Conservation (phyloP, 2,797 vertebrate genomes). For the Margarornis squamiger region DNA sequence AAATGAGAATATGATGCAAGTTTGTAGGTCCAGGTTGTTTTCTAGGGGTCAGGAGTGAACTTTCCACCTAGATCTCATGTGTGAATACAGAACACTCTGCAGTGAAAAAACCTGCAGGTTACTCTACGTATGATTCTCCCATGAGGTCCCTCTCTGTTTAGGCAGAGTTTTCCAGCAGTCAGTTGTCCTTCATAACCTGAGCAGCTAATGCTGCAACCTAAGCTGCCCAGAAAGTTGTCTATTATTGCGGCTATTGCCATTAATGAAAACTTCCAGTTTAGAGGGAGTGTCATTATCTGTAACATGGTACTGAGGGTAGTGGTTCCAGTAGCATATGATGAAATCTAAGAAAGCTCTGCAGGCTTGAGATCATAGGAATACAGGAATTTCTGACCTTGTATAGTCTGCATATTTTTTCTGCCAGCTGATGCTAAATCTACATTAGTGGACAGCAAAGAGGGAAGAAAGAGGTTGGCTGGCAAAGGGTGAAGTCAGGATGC, state of each 20-base stretch:
- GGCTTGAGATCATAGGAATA: neutral
- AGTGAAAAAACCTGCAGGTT: neutral
- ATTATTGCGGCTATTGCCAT: neutral
- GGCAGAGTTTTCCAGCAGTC: neutral
- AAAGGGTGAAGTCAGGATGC: neutral
- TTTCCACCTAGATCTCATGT: neutral
- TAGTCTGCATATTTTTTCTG: neutral
- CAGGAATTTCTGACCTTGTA: neutral
- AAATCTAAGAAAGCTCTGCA: neutral
- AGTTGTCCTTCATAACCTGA: neutral
- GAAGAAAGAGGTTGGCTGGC: neutral
- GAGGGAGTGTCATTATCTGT: neutral
- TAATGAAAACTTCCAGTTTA: neutral
- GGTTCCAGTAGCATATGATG: neutral
- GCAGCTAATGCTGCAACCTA: neutral
- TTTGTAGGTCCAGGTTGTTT: neutral
- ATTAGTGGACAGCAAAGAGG: neutral
- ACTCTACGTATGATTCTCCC: neutral
- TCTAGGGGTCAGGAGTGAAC: neutral
- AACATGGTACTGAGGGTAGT: neutral
- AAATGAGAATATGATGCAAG: neutral
- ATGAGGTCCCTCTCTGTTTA: neutral
- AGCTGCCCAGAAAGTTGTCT: neutral
- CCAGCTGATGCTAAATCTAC: neutral
- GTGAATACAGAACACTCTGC: neutral